Conservation (phyloP, 2,797 vertebrate genomes). For the Semaprochilodus insignis region DNA sequence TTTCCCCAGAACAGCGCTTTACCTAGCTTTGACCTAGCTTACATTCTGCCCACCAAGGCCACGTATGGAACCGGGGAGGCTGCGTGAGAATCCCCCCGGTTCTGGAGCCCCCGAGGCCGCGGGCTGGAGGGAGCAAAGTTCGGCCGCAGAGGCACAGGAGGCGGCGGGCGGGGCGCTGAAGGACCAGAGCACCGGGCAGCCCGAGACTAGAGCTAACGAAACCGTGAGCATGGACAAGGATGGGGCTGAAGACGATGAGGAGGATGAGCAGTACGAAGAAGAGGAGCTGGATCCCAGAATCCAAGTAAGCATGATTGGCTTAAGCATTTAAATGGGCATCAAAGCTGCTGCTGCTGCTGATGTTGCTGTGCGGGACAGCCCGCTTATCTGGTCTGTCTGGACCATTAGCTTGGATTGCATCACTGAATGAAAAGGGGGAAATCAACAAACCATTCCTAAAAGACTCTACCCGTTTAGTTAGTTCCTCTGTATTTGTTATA, state of each 20-base stretch:
- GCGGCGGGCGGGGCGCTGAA: conserved; percentile 56
- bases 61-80: conserved; percentile 78
- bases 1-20: background rate
- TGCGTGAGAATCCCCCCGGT: conserved; percentile 83
- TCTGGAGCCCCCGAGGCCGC: conserved; percentile 78
- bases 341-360: background rate
- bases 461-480: background rate
- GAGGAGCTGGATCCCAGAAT: conserved; percentile 88
- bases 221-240: conserved; percentile 52
- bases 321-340: too few relatives aligned
- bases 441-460: background rate
- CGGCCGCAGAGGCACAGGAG: conserved; percentile 67
- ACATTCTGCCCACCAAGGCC: conserved; percentile 61
- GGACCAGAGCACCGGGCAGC: conserved; percentile 50
- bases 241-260: conserved; percentile 61
- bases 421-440: background rate
- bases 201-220: conserved; percentile 38
- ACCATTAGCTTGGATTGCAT: background rate
- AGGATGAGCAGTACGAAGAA: conserved; percentile 75
- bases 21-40: background rate
- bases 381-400: background rate
- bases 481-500: background rate
- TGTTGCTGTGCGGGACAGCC: background rate
- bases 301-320: conserved; percentile 71
- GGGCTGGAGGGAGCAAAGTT: conserved; percentile 78